phyloP scores from a whole-genome alignment of 2,888 invertebrate genomes.

The Epinotia brunnichana region DNA sequence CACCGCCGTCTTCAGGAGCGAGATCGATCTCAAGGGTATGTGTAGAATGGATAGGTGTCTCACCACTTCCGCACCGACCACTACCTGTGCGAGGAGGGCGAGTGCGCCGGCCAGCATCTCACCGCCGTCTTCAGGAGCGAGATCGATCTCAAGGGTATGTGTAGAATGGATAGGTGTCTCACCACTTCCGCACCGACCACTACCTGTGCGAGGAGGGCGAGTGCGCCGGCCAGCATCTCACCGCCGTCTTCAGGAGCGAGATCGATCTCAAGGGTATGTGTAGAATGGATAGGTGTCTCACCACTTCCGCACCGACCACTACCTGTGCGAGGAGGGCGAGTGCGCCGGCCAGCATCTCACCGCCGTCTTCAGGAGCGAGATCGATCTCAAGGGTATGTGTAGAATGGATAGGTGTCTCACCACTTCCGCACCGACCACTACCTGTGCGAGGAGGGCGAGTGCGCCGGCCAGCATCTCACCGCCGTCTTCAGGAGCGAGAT shows the following conservation, averaged over 20 bases:
- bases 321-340: slow-evolving; percentile 95
- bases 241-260: slow-evolving; percentile 94
- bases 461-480: slow-evolving; percentile 92
- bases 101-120: slow-evolving; percentile 92
- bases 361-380: slow-evolving; percentile 94
- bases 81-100: slow-evolving; percentile 96
- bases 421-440: slow-evolving; percentile 95
- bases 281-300: slow-evolving; percentile 60
- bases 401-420: slow-evolving; percentile 81
- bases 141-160: slow-evolving; percentile 92
- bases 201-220: slow-evolving; percentile 96
- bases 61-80: slow-evolving; percentile 95
- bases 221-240: slow-evolving; percentile 92
- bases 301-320: slow-evolving; percentile 95
- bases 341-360: slow-evolving; percentile 93
- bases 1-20: slow-evolving; percentile 94
- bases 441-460: slow-evolving; percentile 96
- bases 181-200: slow-evolving; percentile 94
- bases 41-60: neutral
- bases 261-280: slow-evolving; percentile 92
- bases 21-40: slow-evolving; percentile 94
- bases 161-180: slow-evolving; percentile 77
- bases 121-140: slow-evolving; percentile 95
- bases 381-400: slow-evolving; percentile 91
- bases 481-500: slow-evolving; percentile 96